These are phyloP conservation scores for Parnassius smintheus DNA, from an alignment of 2,888 invertebrate genomes.

Conservation along the genomic window DNA sequence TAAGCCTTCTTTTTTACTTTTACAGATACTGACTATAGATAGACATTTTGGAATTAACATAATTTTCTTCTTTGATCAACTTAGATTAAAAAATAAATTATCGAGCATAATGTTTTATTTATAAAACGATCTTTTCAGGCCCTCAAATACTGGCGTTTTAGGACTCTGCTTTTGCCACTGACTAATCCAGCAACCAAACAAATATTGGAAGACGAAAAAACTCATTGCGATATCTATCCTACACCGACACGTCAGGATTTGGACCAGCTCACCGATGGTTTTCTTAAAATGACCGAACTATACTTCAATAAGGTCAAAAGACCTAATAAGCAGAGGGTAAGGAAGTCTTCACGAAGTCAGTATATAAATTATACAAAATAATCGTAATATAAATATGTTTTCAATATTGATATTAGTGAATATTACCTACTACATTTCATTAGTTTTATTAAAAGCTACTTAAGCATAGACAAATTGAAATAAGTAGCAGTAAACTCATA, in stretches of 20 bases:
- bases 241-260: slow-evolving; percentile 81
- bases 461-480: not conserved
- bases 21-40: no score
- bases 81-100: no score
- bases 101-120: no score
- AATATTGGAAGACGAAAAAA: slow-evolving; percentile 86
- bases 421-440: not conserved
- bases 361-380: not conserved
- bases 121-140: slow-evolving; percentile 71
- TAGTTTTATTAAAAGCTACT: not conserved
- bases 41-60: no score
- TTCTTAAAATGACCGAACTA: slow-evolving; percentile 91
- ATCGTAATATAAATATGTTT: not conserved
- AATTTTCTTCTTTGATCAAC: no score
- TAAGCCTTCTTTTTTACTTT: no score
- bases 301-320: slow-evolving; percentile 95
- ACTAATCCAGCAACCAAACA: slow-evolving; percentile 89
- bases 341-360: slow-evolving; percentile 41
- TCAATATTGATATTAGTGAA: not conserved
- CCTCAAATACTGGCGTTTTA: slow-evolving; percentile 94
- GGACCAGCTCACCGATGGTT: slow-evolving; percentile 86
- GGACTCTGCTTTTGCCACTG: slow-evolving; percentile 92
- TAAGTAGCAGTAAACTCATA: slow-evolving; percentile 13
- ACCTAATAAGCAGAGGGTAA: slow-evolving; percentile 90
- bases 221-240: slow-evolving; percentile 92